Percentiles rank a stretch among this genome's conserved stretches.
Conservation (phyloP, 2,113 vertebrate species). For the Pelusios castaneus region DNA sequence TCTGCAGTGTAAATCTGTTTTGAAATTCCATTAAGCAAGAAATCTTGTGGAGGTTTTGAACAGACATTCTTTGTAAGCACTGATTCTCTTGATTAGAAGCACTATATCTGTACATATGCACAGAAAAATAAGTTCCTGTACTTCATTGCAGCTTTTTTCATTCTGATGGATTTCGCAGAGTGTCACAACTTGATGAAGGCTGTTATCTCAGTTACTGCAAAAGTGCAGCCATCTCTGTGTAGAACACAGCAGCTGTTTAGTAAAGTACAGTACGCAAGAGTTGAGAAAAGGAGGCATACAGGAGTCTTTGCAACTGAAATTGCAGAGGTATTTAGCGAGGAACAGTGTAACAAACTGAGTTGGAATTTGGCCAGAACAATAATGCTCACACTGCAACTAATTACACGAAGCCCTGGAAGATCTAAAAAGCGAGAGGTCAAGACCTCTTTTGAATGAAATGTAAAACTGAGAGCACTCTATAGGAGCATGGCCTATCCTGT, state of each 20-base stretch:
- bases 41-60: conserved; percentile 5
- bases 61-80: conserved; percentile 6
- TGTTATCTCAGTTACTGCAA: background rate
- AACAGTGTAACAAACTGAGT: background rate
- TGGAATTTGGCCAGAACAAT: background rate
- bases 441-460: too few species aligned
- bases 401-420: background rate
- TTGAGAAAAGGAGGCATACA: background rate
- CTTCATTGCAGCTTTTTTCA: background rate
- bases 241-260: background rate
- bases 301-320: background rate
- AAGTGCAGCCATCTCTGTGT: background rate
- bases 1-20: background rate
- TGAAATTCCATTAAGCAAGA: background rate
- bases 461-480: background rate
- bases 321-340: background rate
- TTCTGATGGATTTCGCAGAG: background rate
- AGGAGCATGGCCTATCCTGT: background rate
- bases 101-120: background rate
- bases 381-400: background rate
- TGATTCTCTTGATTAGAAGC: background rate
- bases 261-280: background rate
- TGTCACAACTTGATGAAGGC: background rate
- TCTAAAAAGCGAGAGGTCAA: background rate
- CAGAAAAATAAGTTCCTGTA: background rate